Evolutionary conservation across 2,113 vertebrate species (phyloP).

Genomic region (Acanthochromis polyacanthus): DNA sequence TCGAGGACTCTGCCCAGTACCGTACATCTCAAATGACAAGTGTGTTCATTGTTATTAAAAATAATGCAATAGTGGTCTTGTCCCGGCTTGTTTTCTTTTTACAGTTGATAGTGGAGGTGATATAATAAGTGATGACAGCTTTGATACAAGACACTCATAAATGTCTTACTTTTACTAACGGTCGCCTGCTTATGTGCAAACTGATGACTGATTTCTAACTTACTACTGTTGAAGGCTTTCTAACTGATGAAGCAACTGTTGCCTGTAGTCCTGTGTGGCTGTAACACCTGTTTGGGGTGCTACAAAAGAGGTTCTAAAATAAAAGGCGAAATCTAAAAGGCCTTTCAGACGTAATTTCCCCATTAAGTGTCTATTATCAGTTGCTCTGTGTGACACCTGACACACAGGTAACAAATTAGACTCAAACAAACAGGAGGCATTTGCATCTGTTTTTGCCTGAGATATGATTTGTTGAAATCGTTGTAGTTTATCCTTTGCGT

Average conservation of each 20-base stretch:
- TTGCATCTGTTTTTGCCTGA: slow-evolving; percentile 19
- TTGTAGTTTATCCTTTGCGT: slow-evolving; percentile 36
- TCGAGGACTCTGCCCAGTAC: too few relatives aligned
- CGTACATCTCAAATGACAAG: too few relatives aligned
- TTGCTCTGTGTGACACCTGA: slow-evolving; percentile 22
- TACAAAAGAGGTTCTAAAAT: too few relatives aligned
- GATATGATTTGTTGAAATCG: slow-evolving; percentile 43
- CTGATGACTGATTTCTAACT: slow-evolving; percentile 10
- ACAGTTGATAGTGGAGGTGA: background rate
- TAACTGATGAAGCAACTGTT: background rate
- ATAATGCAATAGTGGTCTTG: too few relatives aligned
- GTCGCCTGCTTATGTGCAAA: background rate
- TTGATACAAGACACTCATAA: too few relatives aligned
- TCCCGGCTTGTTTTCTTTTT: too few relatives aligned
- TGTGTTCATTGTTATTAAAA: too few relatives aligned
- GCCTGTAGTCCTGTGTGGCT: background rate
- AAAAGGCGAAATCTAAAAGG: too few relatives aligned
- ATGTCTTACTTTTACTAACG: background rate
- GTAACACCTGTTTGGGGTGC: background rate
- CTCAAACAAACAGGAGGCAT: slow-evolving; percentile 33
- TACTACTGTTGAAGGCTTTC: slow-evolving; percentile 8
- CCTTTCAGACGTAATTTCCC: slow-evolving; percentile 10
- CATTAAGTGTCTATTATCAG: slow-evolving; percentile 20
- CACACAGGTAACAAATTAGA: slow-evolving; percentile 7
- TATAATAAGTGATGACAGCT: background rate